Evolutionary conservation across 2,888 invertebrate genomes (phyloP), one percentile per base, ranked within the genome.

Genomic region (Ochropleura plecta): DNA sequence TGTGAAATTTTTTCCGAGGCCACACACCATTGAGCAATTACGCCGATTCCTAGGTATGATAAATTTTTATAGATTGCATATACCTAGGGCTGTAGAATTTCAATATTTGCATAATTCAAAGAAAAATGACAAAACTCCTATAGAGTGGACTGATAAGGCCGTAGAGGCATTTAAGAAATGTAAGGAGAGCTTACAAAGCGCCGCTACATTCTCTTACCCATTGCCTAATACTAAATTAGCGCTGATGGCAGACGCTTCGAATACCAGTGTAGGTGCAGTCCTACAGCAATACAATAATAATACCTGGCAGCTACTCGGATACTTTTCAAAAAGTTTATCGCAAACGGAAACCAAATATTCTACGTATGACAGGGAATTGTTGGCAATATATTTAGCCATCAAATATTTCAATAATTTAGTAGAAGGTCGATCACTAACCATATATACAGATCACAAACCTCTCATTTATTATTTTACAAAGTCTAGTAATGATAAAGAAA

Each of bases 251-350:
- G 67, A 67, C 20, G 67, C 67, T 14, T 67, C 67, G 10, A 67
- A 67, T 9, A 5, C 18, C 10, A 46, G 68, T 10, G 0, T 62
- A 7, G 94, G 93, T 4, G 92, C 91, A 2, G 90, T 88, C 0
- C 65, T 94, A 10, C 91, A 94, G 60, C 93, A 94, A 80, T 62
- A 55, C 18, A 55, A 66, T 6, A 20, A 72, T 14, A 30, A 30
- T 6, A 66, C 2, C 5, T 82, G 82, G 79, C 70, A 70, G 42
- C 79, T 76, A n/a, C 59, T 84, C 4, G 76, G 75, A 0, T 79
- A 76, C 14, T 81, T 72, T 67, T 79, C 77, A 0, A 78, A 65
- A n/a, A 71, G 70, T 44, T 72, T 80, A 48, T 70, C 64, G 20
- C 57, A 40, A 40, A 59, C 59, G 5, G 40, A 40, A 59, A 8